Evolutionary conservation across 2,797 vertebrate genomes (phyloP), one percentile per base, ranked within the genome.

Genomic region (Phaenicophaeus curvirostris): DNA sequence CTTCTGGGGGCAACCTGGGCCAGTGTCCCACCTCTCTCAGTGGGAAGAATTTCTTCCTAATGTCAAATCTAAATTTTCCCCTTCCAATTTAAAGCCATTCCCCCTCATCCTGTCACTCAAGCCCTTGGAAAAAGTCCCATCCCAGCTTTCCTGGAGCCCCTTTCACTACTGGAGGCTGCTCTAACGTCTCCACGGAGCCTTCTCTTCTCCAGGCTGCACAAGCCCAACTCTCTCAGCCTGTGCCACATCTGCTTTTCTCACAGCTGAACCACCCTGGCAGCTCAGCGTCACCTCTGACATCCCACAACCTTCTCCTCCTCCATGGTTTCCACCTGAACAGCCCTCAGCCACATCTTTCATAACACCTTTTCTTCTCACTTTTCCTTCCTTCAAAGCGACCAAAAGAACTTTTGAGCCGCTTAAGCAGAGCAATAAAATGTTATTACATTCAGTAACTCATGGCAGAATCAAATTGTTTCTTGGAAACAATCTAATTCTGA

Each of bases 401-500:
- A 5, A 17, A 33, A 85, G 90, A 89, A 90, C 74, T 48, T 24
- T 8, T 25, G 50, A 95, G 80, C 81, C 84, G 85, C 88, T 96
- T 82, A 94, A 88, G 39, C 21, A 78, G 14, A 89, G 88, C 73
- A 88, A 94, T 93, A 95, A 97, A 94, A 87, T n/a, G 46, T 55
- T 93, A 94, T 71, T 92, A 57, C 3, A 1, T 59, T 91, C 90
- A 85, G 76, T 85, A 89, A 88, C 66, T 93, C 87, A 44, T 19
- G 88, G 81, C 33, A 71, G 84, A 59, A 78, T 94, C 48, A 57
- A 79, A 94, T 91, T 61, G 81, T 57, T 78, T 67, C 77, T 80
- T 1, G 1, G 75, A 51, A 87, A 61, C 24, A 82, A 95, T 44
- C 73, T 6, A 41, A 90, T 84, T 96, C 89, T 35, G 69, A 89